Evolutionary conservation across 2,113 vertebrate genomes (phyloP), one percentile per base, ranked within the genome.

Genomic region (Proterorhinus semilunaris): DNA sequence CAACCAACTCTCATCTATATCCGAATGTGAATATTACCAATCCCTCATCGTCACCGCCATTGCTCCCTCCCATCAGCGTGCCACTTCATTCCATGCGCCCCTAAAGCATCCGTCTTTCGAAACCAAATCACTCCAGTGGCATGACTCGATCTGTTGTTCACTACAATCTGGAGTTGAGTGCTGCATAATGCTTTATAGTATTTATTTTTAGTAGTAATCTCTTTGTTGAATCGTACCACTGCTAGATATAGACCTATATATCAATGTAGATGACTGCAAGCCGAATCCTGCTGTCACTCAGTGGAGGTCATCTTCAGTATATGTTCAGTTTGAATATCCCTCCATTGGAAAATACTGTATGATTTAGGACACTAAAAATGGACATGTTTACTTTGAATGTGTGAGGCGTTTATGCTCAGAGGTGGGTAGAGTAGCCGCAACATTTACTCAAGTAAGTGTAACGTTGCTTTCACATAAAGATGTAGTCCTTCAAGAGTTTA

Each of bases 131-230:
- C 81, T 70, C 68, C 66, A 76, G 82, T 83, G 87, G 82, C 84
- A 85, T 85, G 83, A 88, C 81, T 84, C 79, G 82, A 88, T 69
- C 78, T 57, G 59, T 68, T 78, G 70, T 78, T 76, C 61, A 74
- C 80, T 76, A 68, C 62, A 86, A 84, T 70, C 67, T 76, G 74
- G 75, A 75, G 81, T 75, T 86, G 80, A 88, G 88, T 55, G 79
- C 76, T 82, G 78, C 72, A 77, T 88, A 79, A 81, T 75, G 82
- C 86, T 89, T 89, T 83, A 81, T 83, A 77, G 77, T 82, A 68
- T 83, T 83, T 84, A 65, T 85, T 88, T 89, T 86, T 72, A 81
- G 83, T 80, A 68, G 79, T 83, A 64, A 64, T 71, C 67, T 80
- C 78, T 82, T 79, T 83, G 75, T 85, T 82, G 59, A 78, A 69